These are phyloP conservation scores for Onychostoma macrolepis DNA, from an alignment of 2,113 vertebrate species.

Conservation along the genomic window DNA sequence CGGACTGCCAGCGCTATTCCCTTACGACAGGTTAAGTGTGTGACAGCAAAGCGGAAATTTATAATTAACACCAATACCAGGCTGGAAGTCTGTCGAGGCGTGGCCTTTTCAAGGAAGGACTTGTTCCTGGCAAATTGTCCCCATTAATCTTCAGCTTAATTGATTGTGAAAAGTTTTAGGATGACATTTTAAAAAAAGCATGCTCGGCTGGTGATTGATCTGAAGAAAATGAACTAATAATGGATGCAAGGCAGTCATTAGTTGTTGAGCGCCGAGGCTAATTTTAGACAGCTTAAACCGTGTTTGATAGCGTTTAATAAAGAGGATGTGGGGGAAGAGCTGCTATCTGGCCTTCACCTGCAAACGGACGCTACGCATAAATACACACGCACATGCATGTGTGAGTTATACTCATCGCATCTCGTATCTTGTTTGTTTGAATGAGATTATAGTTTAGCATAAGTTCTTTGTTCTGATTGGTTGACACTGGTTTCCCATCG, in stretches of 20 bases:
- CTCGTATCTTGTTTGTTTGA: neutral
- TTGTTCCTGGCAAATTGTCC: slow-evolving; percentile 80
- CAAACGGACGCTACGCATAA: neutral
- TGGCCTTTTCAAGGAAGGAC: slow-evolving; percentile 71
- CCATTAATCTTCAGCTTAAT: slow-evolving; percentile 83
- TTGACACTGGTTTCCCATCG: neutral
- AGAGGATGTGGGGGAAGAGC: slow-evolving; percentile 59
- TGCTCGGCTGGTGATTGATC: slow-evolving; percentile 77
- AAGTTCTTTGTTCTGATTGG: neutral
- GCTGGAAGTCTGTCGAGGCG: slow-evolving; percentile 66
- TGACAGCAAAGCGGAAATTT: slow-evolving; percentile 69
- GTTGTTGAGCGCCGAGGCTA: slow-evolving; percentile 71
- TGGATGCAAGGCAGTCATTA: slow-evolving; percentile 80
- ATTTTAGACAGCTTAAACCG: slow-evolving; percentile 78
- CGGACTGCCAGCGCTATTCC: slow-evolving; percentile 45
- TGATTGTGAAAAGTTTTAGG: slow-evolving; percentile 83
- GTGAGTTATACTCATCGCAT: neutral
- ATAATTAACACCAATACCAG: slow-evolving; percentile 71
- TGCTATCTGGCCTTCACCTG: slow-evolving; percentile 46
- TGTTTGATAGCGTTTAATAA: slow-evolving; percentile 78
- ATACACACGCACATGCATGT: neutral
- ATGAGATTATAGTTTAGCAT: neutral
- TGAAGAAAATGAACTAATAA: slow-evolving; percentile 75
- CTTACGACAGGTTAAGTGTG: slow-evolving; percentile 68
- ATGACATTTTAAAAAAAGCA: slow-evolving; percentile 82